Evolutionary conservation across 2,797 vertebrate genomes (phyloP).

Genomic region (Pelochelys cantorii): DNA sequence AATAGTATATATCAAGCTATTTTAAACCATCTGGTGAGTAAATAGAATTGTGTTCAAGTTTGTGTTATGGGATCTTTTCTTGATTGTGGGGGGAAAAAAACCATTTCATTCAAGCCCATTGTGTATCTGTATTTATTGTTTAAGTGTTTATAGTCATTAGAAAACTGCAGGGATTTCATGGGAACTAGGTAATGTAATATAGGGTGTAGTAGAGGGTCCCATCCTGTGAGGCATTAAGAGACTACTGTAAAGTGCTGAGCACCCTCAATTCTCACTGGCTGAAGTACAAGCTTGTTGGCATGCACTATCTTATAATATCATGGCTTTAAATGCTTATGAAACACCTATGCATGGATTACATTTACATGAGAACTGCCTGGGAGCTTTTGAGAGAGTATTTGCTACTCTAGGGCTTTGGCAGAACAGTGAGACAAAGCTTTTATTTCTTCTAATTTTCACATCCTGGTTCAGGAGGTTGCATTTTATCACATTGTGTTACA

Average conservation of each 20-base stretch:
- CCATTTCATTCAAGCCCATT: neutral
- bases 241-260: neutral
- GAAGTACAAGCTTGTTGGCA: neutral
- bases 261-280: neutral
- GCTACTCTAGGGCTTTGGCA: neutral
- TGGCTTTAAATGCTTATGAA: accelerated
- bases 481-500: neutral
- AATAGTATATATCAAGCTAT: neutral
- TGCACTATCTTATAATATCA: neutral
- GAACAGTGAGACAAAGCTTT: neutral
- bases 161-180: slow-evolving; percentile 16
- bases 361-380: neutral
- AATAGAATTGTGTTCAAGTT: slow-evolving; percentile 2
- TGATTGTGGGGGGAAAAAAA: slow-evolving; percentile 20
- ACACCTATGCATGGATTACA: neutral
- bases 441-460: slow-evolving; percentile 5
- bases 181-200: neutral
- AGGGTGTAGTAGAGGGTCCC: neutral
- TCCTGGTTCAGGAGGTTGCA: neutral
- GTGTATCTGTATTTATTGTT: neutral
- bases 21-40: neutral
- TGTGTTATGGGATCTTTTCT: neutral
- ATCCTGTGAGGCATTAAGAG: neutral
- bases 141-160: neutral
- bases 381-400: neutral